These are phyloP conservation scores for Uropsilus gracilis DNA, from an alignment of 2,113 vertebrate genomes.

Conservation along the genomic window DNA sequence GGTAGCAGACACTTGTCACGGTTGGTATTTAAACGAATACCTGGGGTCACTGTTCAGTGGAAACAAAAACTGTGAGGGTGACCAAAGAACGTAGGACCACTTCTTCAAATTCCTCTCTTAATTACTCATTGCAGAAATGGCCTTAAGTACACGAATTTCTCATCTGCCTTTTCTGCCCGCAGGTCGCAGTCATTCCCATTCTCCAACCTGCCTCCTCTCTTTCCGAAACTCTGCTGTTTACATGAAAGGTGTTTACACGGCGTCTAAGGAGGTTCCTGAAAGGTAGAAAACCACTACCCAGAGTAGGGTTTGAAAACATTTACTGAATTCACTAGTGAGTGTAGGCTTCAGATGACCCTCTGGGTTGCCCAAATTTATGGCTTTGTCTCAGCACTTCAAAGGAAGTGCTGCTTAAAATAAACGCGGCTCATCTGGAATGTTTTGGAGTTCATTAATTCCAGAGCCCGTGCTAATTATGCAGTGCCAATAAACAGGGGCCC, in stretches of 20 bases:
- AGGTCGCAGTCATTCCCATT: background rate
- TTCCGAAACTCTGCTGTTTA: background rate
- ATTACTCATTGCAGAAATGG: background rate
- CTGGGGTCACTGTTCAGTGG: background rate
- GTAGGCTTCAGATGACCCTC: slow-evolving; percentile 22
- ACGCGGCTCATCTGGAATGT: slow-evolving; percentile 54
- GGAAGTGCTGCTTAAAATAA: slow-evolving; percentile 21
- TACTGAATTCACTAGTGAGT: slow-evolving; percentile 12
- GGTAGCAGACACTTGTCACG: background rate
- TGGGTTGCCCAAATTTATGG: slow-evolving; percentile 30
- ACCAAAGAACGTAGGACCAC: background rate
- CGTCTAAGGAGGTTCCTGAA: slow-evolving; percentile 7
- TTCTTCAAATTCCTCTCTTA: slow-evolving; percentile 18
- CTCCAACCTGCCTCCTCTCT: background rate
- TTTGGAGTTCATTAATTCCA: slow-evolving; percentile 64
- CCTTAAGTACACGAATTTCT: background rate
- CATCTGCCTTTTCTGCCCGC: background rate
- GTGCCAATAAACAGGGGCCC: background rate
- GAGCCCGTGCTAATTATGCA: slow-evolving; percentile 52
- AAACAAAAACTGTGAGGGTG: background rate
- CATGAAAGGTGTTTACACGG: background rate
- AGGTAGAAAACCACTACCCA: background rate
- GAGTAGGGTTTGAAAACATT: slow-evolving; percentile 17
- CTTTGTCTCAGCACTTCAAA: slow-evolving; percentile 67
- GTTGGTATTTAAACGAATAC: background rate